Conservation (phyloP, 2,797 vertebrate species). For the Decapterus maruadsi region DNA sequence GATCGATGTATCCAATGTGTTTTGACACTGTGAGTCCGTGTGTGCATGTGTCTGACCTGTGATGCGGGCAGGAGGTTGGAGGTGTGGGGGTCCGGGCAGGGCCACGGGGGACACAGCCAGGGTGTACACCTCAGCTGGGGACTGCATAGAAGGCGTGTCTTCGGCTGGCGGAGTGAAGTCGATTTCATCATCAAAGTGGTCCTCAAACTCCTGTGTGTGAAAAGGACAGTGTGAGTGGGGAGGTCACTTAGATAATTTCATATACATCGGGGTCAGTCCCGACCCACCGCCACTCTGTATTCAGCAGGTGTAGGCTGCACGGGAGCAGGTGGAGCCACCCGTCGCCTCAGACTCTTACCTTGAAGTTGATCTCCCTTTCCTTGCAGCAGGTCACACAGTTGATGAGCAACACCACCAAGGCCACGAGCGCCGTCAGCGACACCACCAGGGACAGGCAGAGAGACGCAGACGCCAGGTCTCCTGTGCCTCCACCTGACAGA, state of each 20-base stretch:
- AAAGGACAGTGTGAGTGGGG: no score
- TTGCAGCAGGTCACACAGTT: conserved; percentile 98
- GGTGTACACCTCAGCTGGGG: conserved; percentile 97
- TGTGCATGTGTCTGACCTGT: conserved; percentile 70
- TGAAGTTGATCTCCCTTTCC: conserved; percentile 96
- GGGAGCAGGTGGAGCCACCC: conserved; percentile 13
- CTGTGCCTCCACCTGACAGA: conserved; percentile 73
- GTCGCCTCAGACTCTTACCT: conserved; percentile 85
- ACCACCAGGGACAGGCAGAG: conserved; percentile 85
- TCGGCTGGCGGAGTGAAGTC: conserved; percentile 98
- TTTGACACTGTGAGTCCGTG: background rate
- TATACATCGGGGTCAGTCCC: background rate
- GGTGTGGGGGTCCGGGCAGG: conserved; percentile 91
- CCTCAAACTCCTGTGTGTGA: conserved; percentile 93
- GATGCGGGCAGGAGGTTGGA: conserved; percentile 86
- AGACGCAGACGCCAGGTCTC: conserved; percentile 77
- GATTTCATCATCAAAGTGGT: conserved; percentile 97
- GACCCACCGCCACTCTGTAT: background rate
- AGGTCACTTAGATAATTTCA: background rate
- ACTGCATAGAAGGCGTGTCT: conserved; percentile 96
- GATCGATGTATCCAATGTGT: background rate
- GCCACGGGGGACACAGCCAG: conserved; percentile 92
- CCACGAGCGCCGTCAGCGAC: conserved; percentile 87
- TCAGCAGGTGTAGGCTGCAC: conserved; percentile 4
- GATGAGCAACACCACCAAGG: conserved; percentile 88